Evolutionary conservation across 2,888 invertebrate species (phyloP), one percentile per base, ranked within the genome.

Genomic region (Hemithea aestivaria): DNA sequence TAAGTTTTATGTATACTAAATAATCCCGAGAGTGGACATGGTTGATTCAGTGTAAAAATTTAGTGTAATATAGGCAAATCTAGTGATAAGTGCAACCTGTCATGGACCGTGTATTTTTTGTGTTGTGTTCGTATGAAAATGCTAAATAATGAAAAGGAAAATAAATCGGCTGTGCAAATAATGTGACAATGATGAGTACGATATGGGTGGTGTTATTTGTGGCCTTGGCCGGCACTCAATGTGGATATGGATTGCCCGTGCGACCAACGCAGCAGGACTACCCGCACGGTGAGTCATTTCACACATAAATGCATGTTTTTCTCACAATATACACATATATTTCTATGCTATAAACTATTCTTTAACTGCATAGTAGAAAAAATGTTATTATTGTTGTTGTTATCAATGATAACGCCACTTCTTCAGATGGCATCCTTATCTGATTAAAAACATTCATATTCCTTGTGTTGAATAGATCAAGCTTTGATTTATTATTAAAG

Each of bases 61-160:
- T 63, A 64, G 55, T 62, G 50, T 62, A 56, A 59, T 59, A 68
- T 59, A 60, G 55, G 56, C 53, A 69, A 65, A 66, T 68, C 66
- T 56, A 16, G 16, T 53, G 56, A 55, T 56, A 51, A 68, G 70
- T 76, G 69, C 55, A 70, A 72, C 67, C 73, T 77, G 80, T 80
- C 81, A 77, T 78, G 81, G 73, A 85, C 83, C 73, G 81, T 82
- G 78, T 79, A 81, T 81, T 82, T 84, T 77, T 80, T 84, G 79
- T 80, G 77, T 76, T 82, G 72, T 84, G 76, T 73, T 83, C 79
- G 74, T 79, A 73, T 75, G 67, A 74, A 75, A 80, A 75, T 69
- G 58, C 72, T 74, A 75, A 79, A 84, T 83, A 83, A 83, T 84
- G 82, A 82, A 77, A 81, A 73, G 73, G 59, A 82, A 81, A 84